Conservation (phyloP, 2,113 vertebrate genomes). For the Calonectris borealis region DNA sequence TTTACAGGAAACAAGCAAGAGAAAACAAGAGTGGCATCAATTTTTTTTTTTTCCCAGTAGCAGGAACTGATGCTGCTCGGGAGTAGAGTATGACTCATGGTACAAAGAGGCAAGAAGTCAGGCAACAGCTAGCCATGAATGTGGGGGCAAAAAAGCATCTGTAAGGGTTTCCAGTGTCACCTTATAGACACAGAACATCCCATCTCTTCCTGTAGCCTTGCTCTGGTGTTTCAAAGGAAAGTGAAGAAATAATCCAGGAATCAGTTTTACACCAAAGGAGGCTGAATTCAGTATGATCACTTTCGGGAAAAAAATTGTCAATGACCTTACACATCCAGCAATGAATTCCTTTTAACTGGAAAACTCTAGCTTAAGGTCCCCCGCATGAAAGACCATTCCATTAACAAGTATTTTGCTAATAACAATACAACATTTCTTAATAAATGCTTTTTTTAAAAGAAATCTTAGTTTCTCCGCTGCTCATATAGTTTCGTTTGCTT, state of each 20-base stretch:
- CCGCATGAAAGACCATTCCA: neutral
- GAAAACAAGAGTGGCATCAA: neutral
- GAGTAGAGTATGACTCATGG: neutral
- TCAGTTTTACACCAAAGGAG: neutral
- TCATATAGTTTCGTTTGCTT: neutral
- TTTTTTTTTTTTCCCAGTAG: neutral
- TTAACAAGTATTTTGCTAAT: neutral
- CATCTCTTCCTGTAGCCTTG: neutral
- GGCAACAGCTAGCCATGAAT: neutral
- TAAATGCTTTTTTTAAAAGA: neutral
- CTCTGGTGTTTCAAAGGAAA: neutral
- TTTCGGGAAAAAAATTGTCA: neutral
- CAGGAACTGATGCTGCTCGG: neutral
- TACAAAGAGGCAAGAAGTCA: neutral
- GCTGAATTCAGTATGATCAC: neutral
- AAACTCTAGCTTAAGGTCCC: neutral
- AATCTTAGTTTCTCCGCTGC: neutral
- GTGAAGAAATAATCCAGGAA: neutral
- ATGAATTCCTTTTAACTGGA: neutral
- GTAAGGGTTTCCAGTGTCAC: neutral
- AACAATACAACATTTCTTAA: neutral
- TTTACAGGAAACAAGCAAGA: neutral
- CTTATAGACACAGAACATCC: neutral
- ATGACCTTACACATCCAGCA: neutral
- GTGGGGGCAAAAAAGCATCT: neutral